Evolutionary conservation across 2,797 vertebrate species (phyloP).

Genomic region (Poecilia velifera): DNA sequence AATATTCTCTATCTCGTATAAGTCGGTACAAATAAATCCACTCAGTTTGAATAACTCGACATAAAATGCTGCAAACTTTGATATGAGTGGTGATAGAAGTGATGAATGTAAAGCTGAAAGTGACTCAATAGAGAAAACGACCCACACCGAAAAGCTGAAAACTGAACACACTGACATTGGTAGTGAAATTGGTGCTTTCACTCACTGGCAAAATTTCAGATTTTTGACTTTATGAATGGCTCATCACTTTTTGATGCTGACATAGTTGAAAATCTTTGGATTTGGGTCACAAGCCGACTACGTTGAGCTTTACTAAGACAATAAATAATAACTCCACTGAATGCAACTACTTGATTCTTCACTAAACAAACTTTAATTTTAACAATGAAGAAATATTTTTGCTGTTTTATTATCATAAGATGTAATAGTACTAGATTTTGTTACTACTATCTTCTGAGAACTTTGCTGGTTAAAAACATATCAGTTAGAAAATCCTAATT

Average conservation of each 20-base stretch:
- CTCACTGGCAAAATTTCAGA: not conserved
- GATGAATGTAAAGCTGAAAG: too few relatives aligned
- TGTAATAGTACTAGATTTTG: not conserved
- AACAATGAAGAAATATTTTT: not conserved
- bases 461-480: not conserved
- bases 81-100: too few relatives aligned
- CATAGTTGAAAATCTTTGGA: not conserved
- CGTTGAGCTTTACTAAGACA: not conserved
- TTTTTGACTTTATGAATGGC: not conserved
- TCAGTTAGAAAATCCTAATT: not conserved
- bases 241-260: not conserved
- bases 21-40: too few relatives aligned
- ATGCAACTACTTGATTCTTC: not conserved
- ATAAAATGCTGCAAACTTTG: too few relatives aligned
- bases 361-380: not conserved
- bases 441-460: not conserved
- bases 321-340: not conserved
- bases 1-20: too few relatives aligned
- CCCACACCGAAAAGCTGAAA: too few relatives aligned
- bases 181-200: not conserved
- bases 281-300: not conserved
- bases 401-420: not conserved
- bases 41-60: too few relatives aligned
- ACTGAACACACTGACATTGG: too few relatives aligned
- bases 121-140: too few relatives aligned